Base-by-base conservation (phyloP, 1,140 invertebrate genomes). In the Rhynchophorus ferrugineus region DNA sequence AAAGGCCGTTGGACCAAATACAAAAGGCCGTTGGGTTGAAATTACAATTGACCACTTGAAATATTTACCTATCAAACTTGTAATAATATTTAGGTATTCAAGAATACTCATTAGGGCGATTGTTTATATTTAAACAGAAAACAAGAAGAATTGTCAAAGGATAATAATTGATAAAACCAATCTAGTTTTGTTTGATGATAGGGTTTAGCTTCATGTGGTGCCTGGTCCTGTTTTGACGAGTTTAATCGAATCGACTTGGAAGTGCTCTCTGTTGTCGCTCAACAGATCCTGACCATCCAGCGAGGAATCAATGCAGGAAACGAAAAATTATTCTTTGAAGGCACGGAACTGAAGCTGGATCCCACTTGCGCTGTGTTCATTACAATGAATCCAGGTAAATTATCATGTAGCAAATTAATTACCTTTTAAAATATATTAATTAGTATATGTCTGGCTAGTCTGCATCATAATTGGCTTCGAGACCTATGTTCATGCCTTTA, bases 201-300 rank as follows among this genome's bases (percentile, higher is more conserved):
- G 85, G 94, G 94, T 51, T 71, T 97, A 34, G 91, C 92, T 2
- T 91, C 92, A 1, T 93, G 90, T 63, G 95, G 95, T 6, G 92
- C 94, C 1, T 97, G 93, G 93, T 90, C 91, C 0, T 98, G 94
- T 70, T 96, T 98, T 66, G 94, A 98, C 65, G 94, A 98, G 71
- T 97, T 98, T 68, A 88, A 89, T 66, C 78, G 86, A 8, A 89
- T 89, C 54, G 85, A 89, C 63, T 65, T 89, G 22, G 86, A 89
- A 70, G 93, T 96, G 33, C 66, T 96, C 20, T 98, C 93, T 0
- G 92, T 97, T 1, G 88, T 93, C 2, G 89, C 89, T 0, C 89
- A 93, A 69, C 89, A 93, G 71, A 95, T 97, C 49, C 56, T 86
- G 19, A 85, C 83, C 16, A 86, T 87, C 49, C 83, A 86, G 64